Conservation (phyloP, 2,113 vertebrate species). For the Neoarius graeffei region DNA sequence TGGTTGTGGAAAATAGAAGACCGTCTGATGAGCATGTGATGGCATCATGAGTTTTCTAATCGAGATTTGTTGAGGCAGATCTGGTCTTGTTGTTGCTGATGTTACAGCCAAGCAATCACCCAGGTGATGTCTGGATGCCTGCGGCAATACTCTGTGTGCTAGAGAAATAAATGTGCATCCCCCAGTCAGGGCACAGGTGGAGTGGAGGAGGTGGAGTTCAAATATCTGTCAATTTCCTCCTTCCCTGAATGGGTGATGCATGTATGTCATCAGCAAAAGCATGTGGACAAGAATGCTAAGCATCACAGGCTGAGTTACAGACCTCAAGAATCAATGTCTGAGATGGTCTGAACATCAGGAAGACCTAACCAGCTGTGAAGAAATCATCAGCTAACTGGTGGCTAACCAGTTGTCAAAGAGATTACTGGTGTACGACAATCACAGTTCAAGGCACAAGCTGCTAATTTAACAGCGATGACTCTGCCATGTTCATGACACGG, state of each 20-base stretch:
- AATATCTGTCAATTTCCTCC: background rate
- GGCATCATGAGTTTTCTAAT: background rate
- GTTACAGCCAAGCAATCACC: constrained; percentile 17
- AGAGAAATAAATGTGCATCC: constrained; percentile 24
- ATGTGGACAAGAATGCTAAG: background rate
- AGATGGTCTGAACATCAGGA: constrained; percentile 56
- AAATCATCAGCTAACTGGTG: constrained; percentile 61
- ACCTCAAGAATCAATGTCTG: constrained; percentile 48
- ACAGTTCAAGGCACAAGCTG: background rate
- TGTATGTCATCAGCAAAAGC: background rate
- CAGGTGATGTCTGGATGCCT: background rate
- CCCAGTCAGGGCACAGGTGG: background rate
- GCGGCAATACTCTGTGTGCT: background rate
- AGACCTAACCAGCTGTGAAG: constrained; percentile 65
- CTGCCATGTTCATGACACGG: constrained; percentile 6
- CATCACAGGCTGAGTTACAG: constrained; percentile 7
- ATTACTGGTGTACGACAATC: background rate
- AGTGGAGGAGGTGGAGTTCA: background rate
- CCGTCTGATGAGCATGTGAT: background rate
- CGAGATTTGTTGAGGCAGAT: background rate
- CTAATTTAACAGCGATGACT: background rate
- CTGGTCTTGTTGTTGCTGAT: background rate
- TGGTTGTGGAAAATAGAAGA: background rate
- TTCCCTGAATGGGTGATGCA: background rate
- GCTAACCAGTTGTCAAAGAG: constrained; percentile 58